Conservation (phyloP, 2,797 vertebrate species). For the Rhabdomys pumilio region DNA sequence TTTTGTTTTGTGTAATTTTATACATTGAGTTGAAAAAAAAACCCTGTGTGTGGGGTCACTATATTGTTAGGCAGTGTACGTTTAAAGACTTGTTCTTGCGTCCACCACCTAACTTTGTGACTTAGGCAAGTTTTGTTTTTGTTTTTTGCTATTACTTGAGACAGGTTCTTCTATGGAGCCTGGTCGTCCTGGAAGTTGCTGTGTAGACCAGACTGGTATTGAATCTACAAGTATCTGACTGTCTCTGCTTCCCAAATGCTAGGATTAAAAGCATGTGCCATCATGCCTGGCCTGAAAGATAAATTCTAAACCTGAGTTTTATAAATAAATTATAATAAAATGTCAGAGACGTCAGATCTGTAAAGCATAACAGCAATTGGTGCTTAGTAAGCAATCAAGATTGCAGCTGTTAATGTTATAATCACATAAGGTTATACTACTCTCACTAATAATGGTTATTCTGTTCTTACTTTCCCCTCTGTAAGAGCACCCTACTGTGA, state of each 20-base stretch:
- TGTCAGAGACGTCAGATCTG: background rate
- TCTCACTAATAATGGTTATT: background rate
- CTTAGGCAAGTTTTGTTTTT: background rate
- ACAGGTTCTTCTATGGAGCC: background rate
- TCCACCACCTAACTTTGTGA: background rate
- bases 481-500: background rate
- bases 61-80: background rate
- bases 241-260: background rate
- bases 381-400: background rate
- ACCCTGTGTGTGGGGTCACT: background rate
- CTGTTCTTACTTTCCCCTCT: background rate
- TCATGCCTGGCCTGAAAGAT: background rate
- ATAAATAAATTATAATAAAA: constrained; percentile 46
- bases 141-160: background rate
- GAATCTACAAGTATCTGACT: background rate
- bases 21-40: constrained; percentile 5
- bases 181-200: background rate
- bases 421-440: background rate
- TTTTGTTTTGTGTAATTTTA: constrained; percentile 25
- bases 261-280: background rate
- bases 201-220: background rate
- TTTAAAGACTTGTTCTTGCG: background rate
- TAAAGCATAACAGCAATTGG: background rate
- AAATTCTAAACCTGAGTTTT: constrained; percentile 33
- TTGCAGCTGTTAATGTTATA: constrained; percentile 31